phyloP scores from a whole-genome alignment of 2,113 vertebrate species.

The Pipra filicauda region DNA sequence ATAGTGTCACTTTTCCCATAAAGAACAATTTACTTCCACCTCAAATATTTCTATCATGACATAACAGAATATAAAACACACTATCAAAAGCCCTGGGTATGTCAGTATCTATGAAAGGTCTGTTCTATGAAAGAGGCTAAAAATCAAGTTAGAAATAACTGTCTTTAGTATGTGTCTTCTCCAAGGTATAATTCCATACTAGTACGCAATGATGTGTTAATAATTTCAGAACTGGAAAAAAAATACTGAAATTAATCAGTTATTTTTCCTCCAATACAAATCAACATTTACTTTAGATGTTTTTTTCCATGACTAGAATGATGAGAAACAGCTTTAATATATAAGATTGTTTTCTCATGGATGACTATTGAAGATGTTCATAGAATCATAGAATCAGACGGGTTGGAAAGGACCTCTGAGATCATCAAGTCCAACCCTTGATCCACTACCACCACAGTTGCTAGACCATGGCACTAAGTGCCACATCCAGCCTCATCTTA shows the following conservation, averaged over 20 bases:
- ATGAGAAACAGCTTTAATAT: not conserved
- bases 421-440: no score
- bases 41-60: not conserved
- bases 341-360: not conserved
- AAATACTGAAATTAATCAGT: not conserved
- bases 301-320: not conserved
- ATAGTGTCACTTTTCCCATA: not conserved
- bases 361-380: not conserved
- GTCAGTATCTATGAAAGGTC: not conserved
- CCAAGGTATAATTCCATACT: not conserved
- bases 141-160: not conserved
- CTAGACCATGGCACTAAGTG: no score
- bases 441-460: no score
- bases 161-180: not conserved
- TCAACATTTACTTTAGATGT: not conserved
- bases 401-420: no score
- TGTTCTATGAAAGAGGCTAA: not conserved
- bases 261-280: not conserved
- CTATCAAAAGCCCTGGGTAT: not conserved
- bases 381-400: no score
- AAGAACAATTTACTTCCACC: not conserved
- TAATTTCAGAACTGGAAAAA: not conserved
- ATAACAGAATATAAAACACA: not conserved
- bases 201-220: not conserved
- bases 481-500: no score